Percentiles rank a stretch among this genome's conserved stretches.
Conservation (phyloP, 2,113 vertebrate species). For the Carlito syrichta region DNA sequence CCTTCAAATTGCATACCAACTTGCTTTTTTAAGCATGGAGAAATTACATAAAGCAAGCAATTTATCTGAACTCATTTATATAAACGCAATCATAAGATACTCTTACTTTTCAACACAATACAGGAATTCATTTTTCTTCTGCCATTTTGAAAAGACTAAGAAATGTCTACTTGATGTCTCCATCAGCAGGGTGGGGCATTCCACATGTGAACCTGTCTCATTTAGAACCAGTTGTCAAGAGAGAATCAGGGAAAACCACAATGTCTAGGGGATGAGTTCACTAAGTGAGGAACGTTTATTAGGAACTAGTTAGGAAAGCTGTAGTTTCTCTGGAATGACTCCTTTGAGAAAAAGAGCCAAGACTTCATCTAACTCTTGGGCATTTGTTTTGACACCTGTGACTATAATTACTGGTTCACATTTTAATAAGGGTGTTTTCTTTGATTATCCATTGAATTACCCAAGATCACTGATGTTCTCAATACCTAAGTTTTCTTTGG, state of each 20-base stretch:
- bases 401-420: background rate
- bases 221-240: background rate
- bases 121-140: background rate
- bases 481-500: background rate
- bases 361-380: background rate
- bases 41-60: background rate
- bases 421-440: background rate
- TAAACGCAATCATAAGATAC: background rate
- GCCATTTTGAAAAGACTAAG: background rate
- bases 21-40: background rate
- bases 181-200: background rate
- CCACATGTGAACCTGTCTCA: background rate
- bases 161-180: background rate
- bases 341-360: background rate
- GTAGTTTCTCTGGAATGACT: background rate
- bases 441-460: background rate
- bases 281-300: background rate
- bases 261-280: background rate
- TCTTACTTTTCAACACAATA: background rate
- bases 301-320: background rate
- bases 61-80: constrained; percentile 1
- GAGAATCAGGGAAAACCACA: background rate
- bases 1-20: background rate
- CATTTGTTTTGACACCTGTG: background rate
- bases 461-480: background rate